Evolutionary conservation across 2,888 invertebrate genomes (phyloP).

Genomic region (Nomada hirtipes): DNA sequence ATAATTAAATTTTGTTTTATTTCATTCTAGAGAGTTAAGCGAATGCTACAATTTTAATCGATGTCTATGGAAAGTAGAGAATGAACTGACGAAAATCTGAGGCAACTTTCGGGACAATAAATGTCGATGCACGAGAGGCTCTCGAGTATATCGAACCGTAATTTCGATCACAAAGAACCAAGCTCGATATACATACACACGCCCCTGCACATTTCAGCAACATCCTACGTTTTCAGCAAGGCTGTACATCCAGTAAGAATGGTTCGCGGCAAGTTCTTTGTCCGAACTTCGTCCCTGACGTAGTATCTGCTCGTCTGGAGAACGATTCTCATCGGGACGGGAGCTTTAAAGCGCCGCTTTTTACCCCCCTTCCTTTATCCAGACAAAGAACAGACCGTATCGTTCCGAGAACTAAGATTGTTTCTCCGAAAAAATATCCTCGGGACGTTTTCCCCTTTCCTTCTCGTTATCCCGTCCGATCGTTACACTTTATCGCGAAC

Average conservation of each 20-base stretch:
- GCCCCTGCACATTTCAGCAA: constrained; percentile 36
- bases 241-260: constrained; percentile 58
- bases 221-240: constrained; percentile 51
- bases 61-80: background rate
- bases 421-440: constrained; percentile 53
- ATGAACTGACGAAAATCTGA: background rate
- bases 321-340: constrained; percentile 64
- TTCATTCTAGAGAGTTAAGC: background rate
- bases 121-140: constrained; percentile 6
- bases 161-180: constrained; percentile 54
- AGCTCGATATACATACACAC: constrained; percentile 18
- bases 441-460: constrained; percentile 35
- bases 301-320: constrained; percentile 54
- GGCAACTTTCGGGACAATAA: constrained; percentile 15
- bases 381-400: constrained; percentile 60
- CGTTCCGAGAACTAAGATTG: constrained; percentile 59
- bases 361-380: constrained; percentile 50
- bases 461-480: constrained; percentile 39
- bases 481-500: constrained; percentile 51
- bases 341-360: constrained; percentile 66
- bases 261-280: constrained; percentile 55
- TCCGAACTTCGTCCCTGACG: constrained; percentile 53
- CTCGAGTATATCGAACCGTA: constrained; percentile 50
- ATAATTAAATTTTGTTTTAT: background rate
- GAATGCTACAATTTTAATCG: background rate